Percentiles rank a stretch among this genome's conserved stretches.
Evolutionary conservation across 2,797 vertebrate species (phyloP).

Genomic region (Todus mexicanus): DNA sequence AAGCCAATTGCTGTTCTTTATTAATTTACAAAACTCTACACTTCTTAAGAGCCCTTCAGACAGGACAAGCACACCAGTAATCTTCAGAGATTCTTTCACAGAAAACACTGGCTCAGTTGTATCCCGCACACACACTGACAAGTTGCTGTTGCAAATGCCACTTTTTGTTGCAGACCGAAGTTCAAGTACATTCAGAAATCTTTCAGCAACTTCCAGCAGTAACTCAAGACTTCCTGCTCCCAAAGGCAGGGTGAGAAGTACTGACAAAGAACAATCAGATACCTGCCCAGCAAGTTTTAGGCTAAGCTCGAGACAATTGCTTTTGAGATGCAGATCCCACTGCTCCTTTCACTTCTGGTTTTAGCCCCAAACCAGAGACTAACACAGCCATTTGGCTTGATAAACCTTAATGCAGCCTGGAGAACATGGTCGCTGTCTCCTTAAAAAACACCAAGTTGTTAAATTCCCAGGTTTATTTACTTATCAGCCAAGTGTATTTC

Average conservation of each 20-base stretch:
- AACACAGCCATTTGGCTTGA: neutral
- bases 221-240: neutral
- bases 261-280: neutral
- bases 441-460: neutral
- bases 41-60: neutral
- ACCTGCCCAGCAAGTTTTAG: neutral
- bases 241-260: neutral
- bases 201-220: neutral
- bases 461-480: neutral
- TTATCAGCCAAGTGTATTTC: neutral
- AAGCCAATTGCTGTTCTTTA: neutral
- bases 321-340: neutral
- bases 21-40: neutral
- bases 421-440: neutral
- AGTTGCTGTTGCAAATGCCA: neutral
- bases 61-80: neutral
- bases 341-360: neutral
- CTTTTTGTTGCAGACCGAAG: neutral
- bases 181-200: neutral
- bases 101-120: neutral
- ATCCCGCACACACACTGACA: neutral
- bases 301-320: neutral
- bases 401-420: neutral
- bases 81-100: neutral
- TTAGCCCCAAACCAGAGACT: neutral